Evolutionary conservation across 2,113 vertebrate species (phyloP).

Genomic region (Rhinolophus ferrumequinum): DNA sequence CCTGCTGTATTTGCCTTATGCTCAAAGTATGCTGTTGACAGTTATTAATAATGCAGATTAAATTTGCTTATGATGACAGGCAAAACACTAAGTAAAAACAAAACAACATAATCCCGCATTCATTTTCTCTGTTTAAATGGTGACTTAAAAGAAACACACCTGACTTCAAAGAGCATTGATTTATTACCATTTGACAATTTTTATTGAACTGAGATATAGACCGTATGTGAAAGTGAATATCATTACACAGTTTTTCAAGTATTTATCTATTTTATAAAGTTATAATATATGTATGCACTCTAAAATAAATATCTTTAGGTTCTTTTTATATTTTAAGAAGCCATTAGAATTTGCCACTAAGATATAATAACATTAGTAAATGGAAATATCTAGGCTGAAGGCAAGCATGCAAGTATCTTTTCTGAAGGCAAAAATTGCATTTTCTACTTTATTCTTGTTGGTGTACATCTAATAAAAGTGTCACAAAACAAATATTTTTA

Average conservation of each 20-base stretch:
- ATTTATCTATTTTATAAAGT: not conserved
- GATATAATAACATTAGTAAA: not conserved
- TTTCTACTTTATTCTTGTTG: not conserved
- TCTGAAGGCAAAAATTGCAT: not conserved
- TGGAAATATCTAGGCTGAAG: not conserved
- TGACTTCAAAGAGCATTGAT: constrained; percentile 61
- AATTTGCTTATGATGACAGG: constrained; percentile 83
- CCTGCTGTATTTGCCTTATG: constrained; percentile 87
- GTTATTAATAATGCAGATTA: constrained; percentile 87
- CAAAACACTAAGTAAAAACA: constrained; percentile 82
- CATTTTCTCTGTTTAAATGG: constrained; percentile 59
- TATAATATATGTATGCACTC: not conserved
- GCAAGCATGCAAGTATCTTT: not conserved
- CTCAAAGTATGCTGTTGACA: constrained; percentile 83
- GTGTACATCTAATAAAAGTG: not conserved
- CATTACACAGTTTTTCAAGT: not conserved
- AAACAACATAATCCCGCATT: constrained; percentile 75
- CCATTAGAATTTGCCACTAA: not conserved
- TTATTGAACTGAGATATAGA: constrained; percentile 14
- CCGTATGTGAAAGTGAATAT: not conserved
- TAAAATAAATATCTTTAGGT: not conserved
- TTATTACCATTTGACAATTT: constrained; percentile 47
- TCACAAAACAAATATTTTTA: not conserved
- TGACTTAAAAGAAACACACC: constrained; percentile 46
- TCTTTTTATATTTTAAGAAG: constrained; percentile 8